Percentiles rank a stretch among this genome's conserved stretches.
Evolutionary conservation across 1,140 invertebrate genomes (phyloP).

Genomic region (Odontomachus brunneus): DNA sequence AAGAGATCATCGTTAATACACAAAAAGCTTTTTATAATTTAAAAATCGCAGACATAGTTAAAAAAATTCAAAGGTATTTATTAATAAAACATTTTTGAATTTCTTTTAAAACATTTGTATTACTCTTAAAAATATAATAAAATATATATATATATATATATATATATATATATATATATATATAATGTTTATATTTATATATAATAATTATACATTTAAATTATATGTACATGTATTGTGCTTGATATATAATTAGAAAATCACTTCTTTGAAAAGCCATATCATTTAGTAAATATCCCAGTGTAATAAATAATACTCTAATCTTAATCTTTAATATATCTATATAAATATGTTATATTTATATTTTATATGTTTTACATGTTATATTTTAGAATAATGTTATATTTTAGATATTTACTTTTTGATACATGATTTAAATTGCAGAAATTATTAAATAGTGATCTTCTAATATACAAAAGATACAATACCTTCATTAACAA

Average conservation of each 20-base stretch:
- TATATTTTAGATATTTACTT: too few species aligned
- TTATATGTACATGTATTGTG: too few species aligned
- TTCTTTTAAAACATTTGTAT: neutral
- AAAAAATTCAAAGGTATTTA: slow-evolving; percentile 75
- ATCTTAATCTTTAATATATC: slow-evolving; percentile 3
- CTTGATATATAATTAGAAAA: neutral
- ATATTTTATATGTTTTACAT: too few species aligned
- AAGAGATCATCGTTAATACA: slow-evolving; percentile 73
- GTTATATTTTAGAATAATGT: too few species aligned
- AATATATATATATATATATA: neutral
- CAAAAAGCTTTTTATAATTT: slow-evolving; percentile 78
- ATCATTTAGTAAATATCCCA: neutral
- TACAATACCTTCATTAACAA: too few species aligned
- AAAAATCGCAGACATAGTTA: slow-evolving; percentile 71
- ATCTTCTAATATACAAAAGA: neutral
- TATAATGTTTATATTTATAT: too few species aligned
- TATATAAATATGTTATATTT: too few species aligned
- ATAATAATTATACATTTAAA: slow-evolving; percentile 1
- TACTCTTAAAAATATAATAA: neutral
- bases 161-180: slow-evolving; percentile 5
- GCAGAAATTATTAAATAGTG: too few species aligned
- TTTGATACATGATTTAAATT: too few species aligned
- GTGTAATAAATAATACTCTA: neutral
- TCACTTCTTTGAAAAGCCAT: too few species aligned
- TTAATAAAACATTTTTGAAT: slow-evolving; percentile 13